These are phyloP conservation scores for Schizaphis graminum DNA, from an alignment of 2,888 invertebrate species.

Conservation along the genomic window DNA sequence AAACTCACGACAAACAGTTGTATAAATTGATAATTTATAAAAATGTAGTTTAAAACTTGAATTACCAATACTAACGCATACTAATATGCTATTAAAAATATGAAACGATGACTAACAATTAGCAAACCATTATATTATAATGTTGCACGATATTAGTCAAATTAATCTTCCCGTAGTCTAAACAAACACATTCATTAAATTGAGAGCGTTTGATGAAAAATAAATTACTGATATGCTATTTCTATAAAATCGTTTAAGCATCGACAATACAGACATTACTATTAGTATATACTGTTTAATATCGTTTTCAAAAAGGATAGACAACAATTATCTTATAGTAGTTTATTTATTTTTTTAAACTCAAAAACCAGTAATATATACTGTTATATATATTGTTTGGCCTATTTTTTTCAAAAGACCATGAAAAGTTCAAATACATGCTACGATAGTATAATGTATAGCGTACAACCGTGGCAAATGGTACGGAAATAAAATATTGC, in stretches of 20 bases:
- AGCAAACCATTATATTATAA: not conserved
- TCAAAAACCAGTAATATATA: not conserved
- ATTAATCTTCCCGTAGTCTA: constrained; percentile 9
- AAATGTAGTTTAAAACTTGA: not conserved
- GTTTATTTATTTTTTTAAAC: not conserved
- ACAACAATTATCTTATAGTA: not conserved
- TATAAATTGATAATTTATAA: not conserved
- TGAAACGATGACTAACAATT: not conserved
- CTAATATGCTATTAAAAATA: not conserved
- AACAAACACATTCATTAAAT: not conserved
- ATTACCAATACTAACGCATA: not conserved
- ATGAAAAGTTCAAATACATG: not conserved
- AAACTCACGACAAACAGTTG: not conserved
- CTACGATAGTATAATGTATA: not conserved
- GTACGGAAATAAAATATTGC: constrained; percentile 13
- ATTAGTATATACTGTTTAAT: not conserved
- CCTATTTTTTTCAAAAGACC: not conserved
- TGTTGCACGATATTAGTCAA: not conserved
- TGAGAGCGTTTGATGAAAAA: not conserved
- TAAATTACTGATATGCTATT: not conserved
- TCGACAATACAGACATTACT: not conserved
- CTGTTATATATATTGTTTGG: not conserved
- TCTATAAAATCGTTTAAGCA: not conserved
- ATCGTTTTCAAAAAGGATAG: not conserved
- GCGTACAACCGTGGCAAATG: not conserved